Evolutionary conservation across 2,797 vertebrate species (phyloP), one percentile per base, ranked within the genome.

Genomic region (Hydrolagus colliei): DNA sequence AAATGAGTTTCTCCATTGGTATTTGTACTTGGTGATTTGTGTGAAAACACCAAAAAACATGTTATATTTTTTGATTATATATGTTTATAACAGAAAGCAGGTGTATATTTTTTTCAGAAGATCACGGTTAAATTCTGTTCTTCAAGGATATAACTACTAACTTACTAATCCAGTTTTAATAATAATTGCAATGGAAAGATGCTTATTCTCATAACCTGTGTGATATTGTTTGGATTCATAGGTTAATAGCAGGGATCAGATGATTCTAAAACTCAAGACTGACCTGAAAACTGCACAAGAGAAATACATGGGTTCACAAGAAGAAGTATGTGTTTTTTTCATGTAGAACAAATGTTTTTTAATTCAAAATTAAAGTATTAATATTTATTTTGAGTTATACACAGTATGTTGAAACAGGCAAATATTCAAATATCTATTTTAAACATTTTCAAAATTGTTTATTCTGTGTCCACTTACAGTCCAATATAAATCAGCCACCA

Each of bases 281-380:
- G 86, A 87, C 73, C 87, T 87, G 88, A 90, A 86, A 88, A 74
- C 61, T 67, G 84, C 85, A 52, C 65, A 87, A 72, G 87, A 88
- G 86, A 90, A 89, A 87, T 86, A 87, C 86, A 80, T 86, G 13
- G 88, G 87, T 72, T 87, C 75, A 59, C 88, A 89, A 85, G 86
- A 88, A 87, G 89, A 90, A 88, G 89, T 89, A 87, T 87, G 89
- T 88, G 87, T 88, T 85, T 86, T 88, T 75, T 85, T 76, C 27
- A 8, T 65, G 16, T 6, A 18, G 71, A 72, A 72, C 22, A n/a
- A 67, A 16, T 18, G 27, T 75, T 18, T 11, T 16, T 75, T 59
- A 9, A 59, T 35, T 9, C 18, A 76, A 20, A 41, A 22, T 22
- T n/a, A 22, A 27, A 59, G 41, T 59, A 7, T 76, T 59, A 76